Base-by-base conservation (phyloP, 2,888 invertebrate species). In the Deilephila porcellus region DNA sequence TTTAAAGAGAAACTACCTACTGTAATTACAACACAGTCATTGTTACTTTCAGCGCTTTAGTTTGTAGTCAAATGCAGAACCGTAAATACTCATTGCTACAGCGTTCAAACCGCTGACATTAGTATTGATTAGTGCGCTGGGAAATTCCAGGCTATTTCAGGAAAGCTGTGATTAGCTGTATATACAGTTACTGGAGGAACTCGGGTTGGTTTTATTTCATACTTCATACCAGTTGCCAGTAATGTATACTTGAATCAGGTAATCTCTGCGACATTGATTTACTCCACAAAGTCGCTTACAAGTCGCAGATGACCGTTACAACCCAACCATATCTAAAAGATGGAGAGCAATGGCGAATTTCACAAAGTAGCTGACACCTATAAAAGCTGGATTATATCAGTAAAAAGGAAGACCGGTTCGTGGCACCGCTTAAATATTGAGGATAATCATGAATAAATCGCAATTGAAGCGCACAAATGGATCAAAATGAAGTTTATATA, bases 121-220 rank as follows among this genome's bases (percentile, higher is more conserved):
- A 81, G 84, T 85, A 85, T 86, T 83, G 86, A 86, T 84, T 80
- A 82, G 76, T 62, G 75, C 80, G 79, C 79, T 78, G 79, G 85
- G 86, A 89, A 88, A 92, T 92, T 88, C 90, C 89, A 83, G 80
- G 83, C 88, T 91, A 93, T 92, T 92, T 92, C 84, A 84, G 89
- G 85, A 78, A 82, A 87, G 85, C 86, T 87, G 78, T 82, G 80
- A 90, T 91, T 90, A 92, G 90, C 87, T 79, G 83, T 80, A 29
- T n/a, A 56, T 52, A n/a, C 20, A 52, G 20, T 52, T 45, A 20
- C 25, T 52, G 45, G 1, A 67, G 20, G 14, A 64, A 45, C 45
- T 20, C 45, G 1, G 25, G 20, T 67, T 67, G 25, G 32, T 63
- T 63, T 63, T 59, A 64, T 34, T 53, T 56, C 34, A 56, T 32